Percentiles rank a stretch among this genome's conserved stretches.
phyloP scores from a whole-genome alignment of 2,797 vertebrate genomes.

The Squalus acanthias region DNA sequence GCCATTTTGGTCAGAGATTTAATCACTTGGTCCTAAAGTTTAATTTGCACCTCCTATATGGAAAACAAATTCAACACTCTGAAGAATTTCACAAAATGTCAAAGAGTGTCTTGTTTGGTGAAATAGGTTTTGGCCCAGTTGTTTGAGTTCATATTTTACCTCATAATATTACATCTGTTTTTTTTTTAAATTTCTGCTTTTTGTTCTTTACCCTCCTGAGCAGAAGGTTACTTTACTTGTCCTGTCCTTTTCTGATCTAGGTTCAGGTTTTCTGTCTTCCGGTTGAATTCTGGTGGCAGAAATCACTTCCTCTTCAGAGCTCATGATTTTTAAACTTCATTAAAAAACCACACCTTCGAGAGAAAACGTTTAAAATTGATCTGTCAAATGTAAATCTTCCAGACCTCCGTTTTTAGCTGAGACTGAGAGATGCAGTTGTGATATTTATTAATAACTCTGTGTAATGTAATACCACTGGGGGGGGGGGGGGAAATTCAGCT shows the following conservation, averaged over 20 bases:
- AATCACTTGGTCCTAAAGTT: not conserved
- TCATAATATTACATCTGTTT: not conserved
- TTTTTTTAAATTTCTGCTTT: not conserved
- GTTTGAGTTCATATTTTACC: not conserved
- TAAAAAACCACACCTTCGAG: not conserved
- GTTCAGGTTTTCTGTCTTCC: not conserved
- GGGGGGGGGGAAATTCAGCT: not conserved
- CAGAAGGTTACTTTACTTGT: not conserved
- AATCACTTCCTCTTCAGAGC: no score
- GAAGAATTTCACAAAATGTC: not conserved
- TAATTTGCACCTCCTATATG: not conserved
- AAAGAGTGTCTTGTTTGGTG: not conserved
- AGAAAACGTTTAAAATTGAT: no score
- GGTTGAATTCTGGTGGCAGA: not conserved
- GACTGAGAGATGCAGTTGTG: not conserved
- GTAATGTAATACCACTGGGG: not conserved
- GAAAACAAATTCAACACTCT: not conserved
- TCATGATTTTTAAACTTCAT: not conserved
- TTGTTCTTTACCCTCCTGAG: no score
- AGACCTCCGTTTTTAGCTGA: not conserved
- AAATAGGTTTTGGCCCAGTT: not conserved
- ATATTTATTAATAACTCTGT: not conserved
- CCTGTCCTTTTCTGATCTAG: not conserved
- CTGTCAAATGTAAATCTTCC: no score
- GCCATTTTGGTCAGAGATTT: not conserved